These are phyloP conservation scores for Cantharis rustica DNA, from an alignment of 2,888 invertebrate genomes.

Conservation along the genomic window DNA sequence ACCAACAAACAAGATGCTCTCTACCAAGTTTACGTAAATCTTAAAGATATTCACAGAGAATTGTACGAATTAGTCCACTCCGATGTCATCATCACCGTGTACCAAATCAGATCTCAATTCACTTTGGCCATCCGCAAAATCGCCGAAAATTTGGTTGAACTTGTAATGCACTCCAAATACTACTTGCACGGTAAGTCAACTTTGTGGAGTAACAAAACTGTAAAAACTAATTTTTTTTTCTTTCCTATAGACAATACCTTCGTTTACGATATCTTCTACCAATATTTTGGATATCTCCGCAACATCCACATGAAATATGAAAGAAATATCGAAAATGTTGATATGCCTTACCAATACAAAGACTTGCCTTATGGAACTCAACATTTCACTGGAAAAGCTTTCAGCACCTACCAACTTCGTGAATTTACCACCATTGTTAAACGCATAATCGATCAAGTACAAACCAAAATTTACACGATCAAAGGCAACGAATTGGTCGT, in stretches of 20 bases:
- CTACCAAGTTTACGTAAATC: neutral
- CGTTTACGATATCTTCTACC: constrained; percentile 5
- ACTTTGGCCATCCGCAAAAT: neutral
- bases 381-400: neutral
- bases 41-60: constrained; percentile 1
- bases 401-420: neutral
- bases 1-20: neutral
- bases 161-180: neutral
- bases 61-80: constrained; percentile 3
- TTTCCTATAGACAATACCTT: neutral
- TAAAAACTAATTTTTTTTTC: neutral
- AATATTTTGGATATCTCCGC: constrained; percentile 8
- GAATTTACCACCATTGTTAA: neutral
- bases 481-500: neutral
- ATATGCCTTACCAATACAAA: neutral
- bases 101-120: constrained; percentile 6
- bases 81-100: neutral
- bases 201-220: neutral
- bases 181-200: neutral
- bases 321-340: neutral
- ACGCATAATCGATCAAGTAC: neutral
- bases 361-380: neutral
- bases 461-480: neutral
- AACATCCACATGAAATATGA: neutral
- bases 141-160: neutral